Percentiles rank a stretch among this genome's conserved stretches.
Evolutionary conservation across 2,888 invertebrate species (phyloP).

Genomic region (Latheticus oryzae): DNA sequence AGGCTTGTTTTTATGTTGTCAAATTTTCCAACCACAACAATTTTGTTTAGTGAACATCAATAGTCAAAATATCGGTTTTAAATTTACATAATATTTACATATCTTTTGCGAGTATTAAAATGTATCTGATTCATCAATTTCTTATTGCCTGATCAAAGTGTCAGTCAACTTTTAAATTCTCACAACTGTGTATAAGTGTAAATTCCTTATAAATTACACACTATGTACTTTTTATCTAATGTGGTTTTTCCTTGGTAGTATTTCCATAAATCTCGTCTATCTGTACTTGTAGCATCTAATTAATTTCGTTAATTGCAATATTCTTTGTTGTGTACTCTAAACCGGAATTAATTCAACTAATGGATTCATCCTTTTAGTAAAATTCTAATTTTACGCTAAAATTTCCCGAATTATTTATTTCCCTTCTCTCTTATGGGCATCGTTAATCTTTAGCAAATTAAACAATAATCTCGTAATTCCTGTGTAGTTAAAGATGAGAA

Average conservation of each 20-base stretch:
- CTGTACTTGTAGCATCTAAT: conserved; percentile 11
- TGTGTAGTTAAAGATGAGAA: conserved; percentile 17
- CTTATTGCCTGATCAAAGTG: too few species aligned
- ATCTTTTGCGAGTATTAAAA: too few species aligned
- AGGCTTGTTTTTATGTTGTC: conserved; percentile 6
- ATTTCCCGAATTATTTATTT: conserved; percentile 14
- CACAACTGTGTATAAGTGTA: too few species aligned
- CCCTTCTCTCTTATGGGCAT: conserved; percentile 2
- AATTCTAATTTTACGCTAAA: conserved; percentile 20
- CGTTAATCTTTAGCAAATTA: conserved; percentile 22
- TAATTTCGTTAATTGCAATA: conserved; percentile 27
- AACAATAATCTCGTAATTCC: conserved; percentile 13
- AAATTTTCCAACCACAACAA: conserved; percentile 12
- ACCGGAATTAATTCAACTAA: conserved; percentile 16
- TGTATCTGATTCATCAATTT: too few species aligned
- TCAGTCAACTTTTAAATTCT: too few species aligned
- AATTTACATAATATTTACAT: too few species aligned
- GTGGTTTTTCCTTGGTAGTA: conserved; percentile 1
- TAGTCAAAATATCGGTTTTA: too few species aligned
- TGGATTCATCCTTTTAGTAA: conserved; percentile 31
- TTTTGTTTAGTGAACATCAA: conserved; percentile 5
- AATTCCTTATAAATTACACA: background rate
- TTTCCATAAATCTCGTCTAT: conserved; percentile 16
- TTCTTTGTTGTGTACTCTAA: conserved; percentile 20
- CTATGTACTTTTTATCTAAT: background rate